phyloP scores from a whole-genome alignment of 2,888 invertebrate species.

The Epistrophella euchroma region DNA sequence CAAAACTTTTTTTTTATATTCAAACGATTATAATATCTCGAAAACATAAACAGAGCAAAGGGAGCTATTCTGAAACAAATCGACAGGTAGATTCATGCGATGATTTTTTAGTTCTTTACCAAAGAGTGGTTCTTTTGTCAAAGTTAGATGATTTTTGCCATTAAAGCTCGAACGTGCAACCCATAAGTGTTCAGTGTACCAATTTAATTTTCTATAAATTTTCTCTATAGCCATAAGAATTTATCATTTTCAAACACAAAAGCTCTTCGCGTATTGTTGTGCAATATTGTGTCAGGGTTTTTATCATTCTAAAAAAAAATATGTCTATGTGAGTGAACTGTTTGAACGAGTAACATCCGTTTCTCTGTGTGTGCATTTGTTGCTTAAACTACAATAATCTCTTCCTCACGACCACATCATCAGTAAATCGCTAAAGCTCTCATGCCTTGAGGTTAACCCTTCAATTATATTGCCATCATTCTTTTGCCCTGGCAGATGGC shows the following conservation, averaged over 20 bases:
- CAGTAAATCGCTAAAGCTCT: slow-evolving; percentile 28
- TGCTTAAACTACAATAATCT: slow-evolving; percentile 3
- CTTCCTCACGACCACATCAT: slow-evolving; percentile 5
- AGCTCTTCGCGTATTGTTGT: slow-evolving; percentile 15
- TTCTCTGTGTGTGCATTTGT: background rate
- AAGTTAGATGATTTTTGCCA: background rate
- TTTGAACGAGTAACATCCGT: background rate
- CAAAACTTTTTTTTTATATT: too few species aligned
- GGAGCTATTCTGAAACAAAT: too few species aligned
- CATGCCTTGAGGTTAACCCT: slow-evolving; percentile 67
- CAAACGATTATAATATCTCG: too few species aligned
- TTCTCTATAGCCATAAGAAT: too few species aligned
- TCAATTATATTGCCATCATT: slow-evolving; percentile 67
- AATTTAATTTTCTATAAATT: slow-evolving; percentile 4
- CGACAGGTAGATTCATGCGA: too few species aligned
- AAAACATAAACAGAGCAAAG: too few species aligned
- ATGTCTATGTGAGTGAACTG: background rate
- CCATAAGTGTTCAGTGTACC: background rate
- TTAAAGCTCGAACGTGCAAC: background rate
- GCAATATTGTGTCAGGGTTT: slow-evolving; percentile 31
- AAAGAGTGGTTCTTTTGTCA: background rate
- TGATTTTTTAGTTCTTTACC: too few species aligned
- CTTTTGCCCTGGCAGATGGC: slow-evolving; percentile 54
- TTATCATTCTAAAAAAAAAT: slow-evolving; percentile 4
- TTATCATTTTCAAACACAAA: slow-evolving; percentile 38